Percentiles rank a stretch among this genome's conserved stretches.
Conservation (phyloP, 2,797 vertebrate genomes). For the Sebastes kiyomatsui region DNA sequence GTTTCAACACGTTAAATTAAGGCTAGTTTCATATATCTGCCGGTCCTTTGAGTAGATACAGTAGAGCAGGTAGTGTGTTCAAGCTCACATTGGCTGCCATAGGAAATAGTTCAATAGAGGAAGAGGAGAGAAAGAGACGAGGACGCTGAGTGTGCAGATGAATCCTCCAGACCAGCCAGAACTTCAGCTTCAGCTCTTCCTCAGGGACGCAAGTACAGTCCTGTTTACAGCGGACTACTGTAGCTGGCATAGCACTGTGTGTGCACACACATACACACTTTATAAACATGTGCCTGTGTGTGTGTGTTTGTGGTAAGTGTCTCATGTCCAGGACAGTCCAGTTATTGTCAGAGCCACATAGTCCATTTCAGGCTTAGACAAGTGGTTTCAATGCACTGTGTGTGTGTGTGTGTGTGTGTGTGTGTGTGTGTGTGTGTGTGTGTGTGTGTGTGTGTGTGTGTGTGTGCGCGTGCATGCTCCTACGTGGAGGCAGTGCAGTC, state of each 20-base stretch:
- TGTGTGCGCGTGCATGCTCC: background rate
- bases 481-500: conserved; percentile 15
- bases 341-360: too few species aligned
- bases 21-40: background rate
- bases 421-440: too few species aligned
- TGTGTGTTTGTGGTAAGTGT: background rate
- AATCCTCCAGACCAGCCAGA: background rate
- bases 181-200: background rate
- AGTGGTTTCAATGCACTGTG: background rate
- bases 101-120: background rate
- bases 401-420: background rate
- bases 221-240: background rate
- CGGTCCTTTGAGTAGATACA: background rate
- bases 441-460: background rate
- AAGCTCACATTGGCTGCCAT: background rate
- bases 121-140: background rate
- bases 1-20: conserved; percentile 7
- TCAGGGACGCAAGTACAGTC: background rate
- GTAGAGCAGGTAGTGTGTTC: background rate
- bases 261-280: background rate
- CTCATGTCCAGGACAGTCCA: background rate
- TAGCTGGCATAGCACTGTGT: background rate
- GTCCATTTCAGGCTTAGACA: too few species aligned
- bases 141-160: background rate
- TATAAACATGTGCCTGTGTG: too few species aligned